A percentile compares a stretch with the other conserved stretches of the same genome.
phyloP scores from a whole-genome alignment of 2,113 vertebrate species.

The Leucoraja erinaceus region DNA sequence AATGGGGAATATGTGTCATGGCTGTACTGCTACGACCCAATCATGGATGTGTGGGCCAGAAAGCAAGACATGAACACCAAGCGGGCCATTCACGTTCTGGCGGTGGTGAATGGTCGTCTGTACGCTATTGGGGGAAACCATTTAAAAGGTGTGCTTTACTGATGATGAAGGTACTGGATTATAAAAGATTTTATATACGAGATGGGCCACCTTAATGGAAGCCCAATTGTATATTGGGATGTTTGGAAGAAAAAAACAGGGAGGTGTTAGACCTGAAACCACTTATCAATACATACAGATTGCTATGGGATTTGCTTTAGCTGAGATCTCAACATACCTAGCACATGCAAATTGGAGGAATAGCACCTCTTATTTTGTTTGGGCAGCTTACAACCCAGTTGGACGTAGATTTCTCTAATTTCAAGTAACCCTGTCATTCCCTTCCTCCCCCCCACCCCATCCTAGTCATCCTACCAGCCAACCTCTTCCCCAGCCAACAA shows the following conservation, averaged over 20 bases:
- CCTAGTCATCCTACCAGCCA: too few species aligned
- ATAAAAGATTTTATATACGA: not conserved
- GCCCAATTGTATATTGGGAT: not conserved
- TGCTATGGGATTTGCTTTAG: not conserved
- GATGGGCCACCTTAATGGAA: not conserved
- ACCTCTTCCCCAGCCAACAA: too few species aligned
- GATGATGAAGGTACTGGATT: not conserved
- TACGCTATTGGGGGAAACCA: constrained; percentile 98
- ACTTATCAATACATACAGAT: not conserved
- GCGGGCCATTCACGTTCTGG: constrained; percentile 88
- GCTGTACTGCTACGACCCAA: constrained; percentile 95
- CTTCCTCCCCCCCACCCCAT: too few species aligned
- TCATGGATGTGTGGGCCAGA: constrained; percentile 97
- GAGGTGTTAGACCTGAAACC: not conserved
- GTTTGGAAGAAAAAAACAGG: not conserved
- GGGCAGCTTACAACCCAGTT: too few species aligned
- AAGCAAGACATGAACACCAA: constrained; percentile 99
- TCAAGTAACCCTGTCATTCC: too few species aligned
- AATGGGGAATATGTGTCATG: constrained; percentile 97
- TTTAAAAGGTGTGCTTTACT: constrained; percentile 78
- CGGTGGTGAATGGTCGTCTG: constrained; percentile 93
- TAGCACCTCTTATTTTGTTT: too few species aligned
- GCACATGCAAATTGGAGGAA: too few species aligned
- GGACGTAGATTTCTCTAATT: too few species aligned
- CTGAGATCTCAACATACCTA: not conserved